phyloP scores from a whole-genome alignment of 35 echinoderm and acorn worm species.

The Apostichopus parvimensis region DNA sequence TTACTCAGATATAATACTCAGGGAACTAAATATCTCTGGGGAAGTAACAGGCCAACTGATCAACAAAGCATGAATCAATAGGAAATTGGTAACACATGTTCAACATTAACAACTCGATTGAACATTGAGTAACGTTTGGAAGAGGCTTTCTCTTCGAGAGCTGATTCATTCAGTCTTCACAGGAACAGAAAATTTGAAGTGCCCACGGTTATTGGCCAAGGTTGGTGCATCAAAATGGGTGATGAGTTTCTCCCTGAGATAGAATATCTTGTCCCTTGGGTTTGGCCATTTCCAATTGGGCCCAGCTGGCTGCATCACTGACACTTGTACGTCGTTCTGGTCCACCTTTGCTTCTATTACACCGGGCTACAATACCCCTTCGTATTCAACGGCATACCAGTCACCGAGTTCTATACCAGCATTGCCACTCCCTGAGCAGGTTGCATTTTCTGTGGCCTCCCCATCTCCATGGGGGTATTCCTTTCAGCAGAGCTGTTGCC shows the following conservation, averaged over 20 bases:
- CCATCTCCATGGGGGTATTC: too few relatives aligned
- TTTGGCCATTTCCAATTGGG: conserved; percentile 42
- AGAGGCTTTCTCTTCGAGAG: too few relatives aligned
- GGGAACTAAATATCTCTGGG: conserved; percentile 12
- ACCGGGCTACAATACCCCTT: conserved; percentile 7
- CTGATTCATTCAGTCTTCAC: too few relatives aligned
- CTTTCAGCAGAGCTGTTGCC: too few relatives aligned
- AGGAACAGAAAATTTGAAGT: background rate
- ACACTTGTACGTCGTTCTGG: conserved; percentile 38
- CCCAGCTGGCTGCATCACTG: conserved; percentile 44
- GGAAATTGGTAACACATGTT: background rate
- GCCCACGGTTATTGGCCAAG: background rate
- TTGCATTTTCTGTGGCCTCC: too few relatives aligned
- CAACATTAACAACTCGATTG: conserved; percentile 30
- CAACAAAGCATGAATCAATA: conserved; percentile 2
- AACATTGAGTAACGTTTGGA: background rate
- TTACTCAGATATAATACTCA: background rate
- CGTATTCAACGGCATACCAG: conserved; percentile 44
- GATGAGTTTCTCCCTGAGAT: conserved; percentile 23
- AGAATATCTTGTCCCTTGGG: conserved; percentile 49
- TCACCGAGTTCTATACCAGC: conserved; percentile 28
- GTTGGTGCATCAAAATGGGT: conserved; percentile 29
- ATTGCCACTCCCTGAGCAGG: too few relatives aligned
- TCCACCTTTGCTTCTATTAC: conserved; percentile 23
- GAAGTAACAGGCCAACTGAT: background rate